phyloP scores from a whole-genome alignment of 2,113 vertebrate species.

The Zapus hudsonius region DNA sequence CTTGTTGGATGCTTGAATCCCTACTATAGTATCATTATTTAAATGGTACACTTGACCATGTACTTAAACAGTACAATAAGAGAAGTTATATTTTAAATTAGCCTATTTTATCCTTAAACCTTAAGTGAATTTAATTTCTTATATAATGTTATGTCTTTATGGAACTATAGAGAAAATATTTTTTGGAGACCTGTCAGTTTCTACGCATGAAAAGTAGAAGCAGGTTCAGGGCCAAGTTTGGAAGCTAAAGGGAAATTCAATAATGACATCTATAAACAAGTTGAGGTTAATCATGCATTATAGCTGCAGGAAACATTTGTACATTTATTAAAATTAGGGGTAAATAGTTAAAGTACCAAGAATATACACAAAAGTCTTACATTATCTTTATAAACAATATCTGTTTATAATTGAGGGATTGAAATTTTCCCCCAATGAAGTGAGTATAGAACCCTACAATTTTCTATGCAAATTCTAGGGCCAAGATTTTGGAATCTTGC shows the following conservation, averaged over 20 bases:
- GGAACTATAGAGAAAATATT: background rate
- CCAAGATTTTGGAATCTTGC: background rate
- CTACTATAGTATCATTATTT: background rate
- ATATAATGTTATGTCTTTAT: background rate
- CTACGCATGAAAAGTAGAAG: background rate
- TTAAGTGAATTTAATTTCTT: slow-evolving; percentile 4
- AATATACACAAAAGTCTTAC: background rate
- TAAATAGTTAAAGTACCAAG: background rate
- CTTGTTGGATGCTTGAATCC: background rate
- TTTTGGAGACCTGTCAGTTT: background rate
- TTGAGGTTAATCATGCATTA: background rate
- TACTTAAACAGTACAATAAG: background rate
- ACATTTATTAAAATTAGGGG: too few species aligned
- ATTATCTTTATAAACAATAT: background rate
- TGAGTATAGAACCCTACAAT: background rate
- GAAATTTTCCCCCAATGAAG: background rate
- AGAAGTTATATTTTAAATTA: background rate
- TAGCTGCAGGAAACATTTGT: too few species aligned
- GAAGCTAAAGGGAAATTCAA: background rate
- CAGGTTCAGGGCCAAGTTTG: background rate
- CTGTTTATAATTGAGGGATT: background rate
- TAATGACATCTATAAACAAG: background rate
- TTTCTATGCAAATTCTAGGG: background rate
- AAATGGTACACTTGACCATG: background rate
- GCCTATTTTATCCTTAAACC: background rate